Evolutionary conservation across 1,140 invertebrate species (phyloP).

Genomic region (Babylonia areolata): DNA sequence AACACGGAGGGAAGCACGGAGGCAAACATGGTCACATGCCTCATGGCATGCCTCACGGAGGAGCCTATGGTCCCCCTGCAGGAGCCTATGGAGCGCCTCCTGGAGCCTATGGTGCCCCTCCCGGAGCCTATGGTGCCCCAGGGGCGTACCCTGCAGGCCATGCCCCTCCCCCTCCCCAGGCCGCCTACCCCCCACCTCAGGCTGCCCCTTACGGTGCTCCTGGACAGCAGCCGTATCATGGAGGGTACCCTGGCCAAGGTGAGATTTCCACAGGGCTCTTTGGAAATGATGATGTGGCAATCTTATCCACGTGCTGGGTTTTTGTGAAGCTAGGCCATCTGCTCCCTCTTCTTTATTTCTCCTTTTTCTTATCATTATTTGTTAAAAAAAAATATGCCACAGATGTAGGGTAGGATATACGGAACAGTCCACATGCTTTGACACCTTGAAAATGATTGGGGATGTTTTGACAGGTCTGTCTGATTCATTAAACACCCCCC

Average conservation of each 20-base stretch:
- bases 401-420: too few species aligned
- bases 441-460: too few species aligned
- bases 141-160: conserved; percentile 37
- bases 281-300: too few species aligned
- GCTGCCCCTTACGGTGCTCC: conserved; percentile 43
- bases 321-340: too few species aligned
- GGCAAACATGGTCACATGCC: not conserved
- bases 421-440: too few species aligned
- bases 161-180: conserved; percentile 14
- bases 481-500: too few species aligned
- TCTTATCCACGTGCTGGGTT: too few species aligned
- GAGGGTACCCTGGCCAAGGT: conserved; percentile 44
- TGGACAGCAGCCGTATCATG: conserved; percentile 35
- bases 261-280: too few species aligned
- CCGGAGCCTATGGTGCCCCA: conserved; percentile 39
- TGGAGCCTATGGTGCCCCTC: conserved; percentile 30
- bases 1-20: not conserved
- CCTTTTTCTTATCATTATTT: too few species aligned
- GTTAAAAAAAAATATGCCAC: too few species aligned
- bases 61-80: conserved; percentile 18
- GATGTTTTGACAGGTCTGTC: too few species aligned
- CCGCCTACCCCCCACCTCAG: conserved; percentile 38
- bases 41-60: conserved; percentile 5
- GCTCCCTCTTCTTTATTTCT: too few species aligned
- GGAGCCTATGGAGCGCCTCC: not conserved